Base-by-base conservation (phyloP, 1,140 invertebrate species). In the Zaprionus tsacasi region DNA sequence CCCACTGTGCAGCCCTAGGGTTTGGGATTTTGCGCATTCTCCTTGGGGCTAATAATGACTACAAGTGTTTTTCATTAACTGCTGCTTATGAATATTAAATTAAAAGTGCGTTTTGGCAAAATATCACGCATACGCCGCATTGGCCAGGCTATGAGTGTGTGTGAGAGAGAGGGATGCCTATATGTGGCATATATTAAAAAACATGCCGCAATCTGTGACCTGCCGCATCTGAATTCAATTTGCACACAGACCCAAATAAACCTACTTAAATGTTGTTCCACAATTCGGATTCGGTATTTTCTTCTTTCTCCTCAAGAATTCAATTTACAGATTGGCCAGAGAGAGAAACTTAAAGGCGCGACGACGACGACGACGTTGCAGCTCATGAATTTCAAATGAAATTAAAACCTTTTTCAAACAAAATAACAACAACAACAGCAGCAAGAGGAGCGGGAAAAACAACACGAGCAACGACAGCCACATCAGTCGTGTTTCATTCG, bases 71-170 rank as follows among this genome's bases (percentile, higher is more conserved):
- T 89, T 89, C 81, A 88, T 88, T 89, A 88, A 89, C 85, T 88
- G 85, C 81, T 72, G 81, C 81, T 88, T 89, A 85, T 88, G 85
- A 88, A 89, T 88, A 89, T 89, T 89, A 89, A 88, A 88, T 88
- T 88, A 81, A 88, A 86, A 78, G 52, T 67, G 70, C 64, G 77
- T 56, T 59, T 50, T 10, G 5, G 5, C n/a, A n/a, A 58, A 75
- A 75, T 75, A 59, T 63, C 12, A 38, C 68, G 60, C 48, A 70
- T 75, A 70, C 54, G 54, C 45, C 56, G 59, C 67, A 38, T 35
- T 35, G 33, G 4, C 33, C 33, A 4, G 0, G 0, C 33, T 35
- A 35, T 35, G 33, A 8, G 33, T 35, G 33, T 35, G 33, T 35
- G 33, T 35, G 63, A 45, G 13, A 63, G 33, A 35, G 43, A n/a